phyloP scores from a whole-genome alignment of 2,113 vertebrate genomes.

The Semicossyphus pulcher region DNA sequence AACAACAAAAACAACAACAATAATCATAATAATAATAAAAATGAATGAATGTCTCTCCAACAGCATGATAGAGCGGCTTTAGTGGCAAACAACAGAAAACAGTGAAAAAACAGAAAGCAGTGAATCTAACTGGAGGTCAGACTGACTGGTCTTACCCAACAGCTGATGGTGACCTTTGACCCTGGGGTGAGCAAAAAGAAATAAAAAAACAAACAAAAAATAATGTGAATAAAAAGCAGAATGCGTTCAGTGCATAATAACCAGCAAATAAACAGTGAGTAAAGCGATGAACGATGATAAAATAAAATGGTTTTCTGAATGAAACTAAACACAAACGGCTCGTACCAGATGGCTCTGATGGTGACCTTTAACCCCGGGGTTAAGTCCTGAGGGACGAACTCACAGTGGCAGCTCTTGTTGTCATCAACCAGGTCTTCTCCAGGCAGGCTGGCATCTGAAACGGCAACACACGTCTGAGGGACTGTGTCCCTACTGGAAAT shows the following conservation, averaged over 20 bases:
- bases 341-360: slow-evolving; percentile 97
- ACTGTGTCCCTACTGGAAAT: neutral
- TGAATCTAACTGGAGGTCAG: slow-evolving; percentile 55
- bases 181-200: slow-evolving; percentile 77
- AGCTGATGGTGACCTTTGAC: slow-evolving; percentile 75
- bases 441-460: slow-evolving; percentile 91
- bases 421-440: slow-evolving; percentile 94
- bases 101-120: slow-evolving; percentile 49
- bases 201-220: slow-evolving; percentile 51
- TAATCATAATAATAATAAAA: neutral
- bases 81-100: slow-evolving; percentile 42
- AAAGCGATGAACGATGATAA: slow-evolving; percentile 46
- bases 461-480: slow-evolving; percentile 30
- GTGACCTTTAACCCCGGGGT: slow-evolving; percentile 96
- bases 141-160: slow-evolving; percentile 75
- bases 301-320: neutral
- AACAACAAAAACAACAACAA: slow-evolving; percentile 10
- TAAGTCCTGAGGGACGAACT: slow-evolving; percentile 94
- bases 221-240: slow-evolving; percentile 68
- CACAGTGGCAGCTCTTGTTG: slow-evolving; percentile 97
- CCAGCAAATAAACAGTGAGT: slow-evolving; percentile 56
- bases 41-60: slow-evolving; percentile 24
- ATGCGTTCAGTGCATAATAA: slow-evolving; percentile 49
- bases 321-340: neutral
- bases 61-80: slow-evolving; percentile 5